phyloP scores from a whole-genome alignment of 2,113 vertebrate species.

The Gallinago undulata region DNA sequence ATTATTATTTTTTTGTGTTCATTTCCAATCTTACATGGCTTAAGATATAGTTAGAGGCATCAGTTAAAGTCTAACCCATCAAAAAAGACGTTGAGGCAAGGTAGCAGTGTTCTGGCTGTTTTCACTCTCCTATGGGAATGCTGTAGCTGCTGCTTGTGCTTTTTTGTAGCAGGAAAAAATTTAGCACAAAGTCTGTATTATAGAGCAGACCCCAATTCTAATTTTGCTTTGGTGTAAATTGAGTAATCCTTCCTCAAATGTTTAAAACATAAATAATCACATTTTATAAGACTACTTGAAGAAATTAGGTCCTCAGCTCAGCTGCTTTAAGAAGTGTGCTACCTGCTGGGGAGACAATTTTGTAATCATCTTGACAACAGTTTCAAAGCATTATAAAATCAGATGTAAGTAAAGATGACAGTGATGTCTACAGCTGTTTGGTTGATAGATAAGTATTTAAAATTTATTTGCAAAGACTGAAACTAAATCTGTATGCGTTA shows the following conservation, averaged over 20 bases:
- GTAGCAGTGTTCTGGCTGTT: background rate
- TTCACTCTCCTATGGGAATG: conserved; percentile 41
- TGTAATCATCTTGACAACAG: background rate
- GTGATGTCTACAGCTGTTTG: conserved; percentile 20
- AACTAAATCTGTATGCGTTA: conserved; percentile 65
- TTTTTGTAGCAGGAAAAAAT: background rate
- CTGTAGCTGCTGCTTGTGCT: background rate
- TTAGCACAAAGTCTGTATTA: background rate
- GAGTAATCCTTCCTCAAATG: background rate
- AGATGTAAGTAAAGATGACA: background rate
- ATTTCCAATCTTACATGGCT: conserved; percentile 42
- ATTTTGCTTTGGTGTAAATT: conserved; percentile 33
- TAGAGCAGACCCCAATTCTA: background rate
- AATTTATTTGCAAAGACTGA: conserved; percentile 61
- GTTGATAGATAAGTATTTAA: conserved; percentile 53
- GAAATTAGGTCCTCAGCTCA: background rate
- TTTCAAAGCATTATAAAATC: background rate
- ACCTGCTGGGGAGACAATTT: background rate
- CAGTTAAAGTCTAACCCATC: background rate
- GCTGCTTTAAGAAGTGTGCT: background rate
- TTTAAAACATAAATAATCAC: background rate
- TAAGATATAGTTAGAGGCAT: conserved; percentile 20
- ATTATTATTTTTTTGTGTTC: conserved; percentile 30
- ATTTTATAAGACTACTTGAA: background rate
- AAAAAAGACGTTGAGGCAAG: background rate